phyloP scores from a whole-genome alignment of 2,797 vertebrate species.

The Decapterus maruadsi region DNA sequence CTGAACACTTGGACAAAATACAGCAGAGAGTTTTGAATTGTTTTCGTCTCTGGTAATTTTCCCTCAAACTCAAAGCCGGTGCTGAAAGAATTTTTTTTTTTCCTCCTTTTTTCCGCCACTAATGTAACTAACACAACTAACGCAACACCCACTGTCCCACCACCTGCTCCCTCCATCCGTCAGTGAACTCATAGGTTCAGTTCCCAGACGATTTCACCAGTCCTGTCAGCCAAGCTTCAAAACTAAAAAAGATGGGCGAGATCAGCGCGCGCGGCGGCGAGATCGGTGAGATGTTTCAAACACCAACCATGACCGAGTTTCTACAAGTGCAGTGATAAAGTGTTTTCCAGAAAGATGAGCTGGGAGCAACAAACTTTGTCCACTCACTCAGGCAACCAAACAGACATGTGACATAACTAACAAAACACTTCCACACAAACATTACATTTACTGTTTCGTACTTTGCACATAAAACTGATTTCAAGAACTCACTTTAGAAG shows the following conservation, averaged over 20 bases:
- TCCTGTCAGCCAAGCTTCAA: slow-evolving; percentile 8
- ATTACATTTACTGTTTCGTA: background rate
- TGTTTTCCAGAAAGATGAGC: background rate
- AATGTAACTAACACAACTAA: slow-evolving; percentile 11
- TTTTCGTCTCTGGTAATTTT: slow-evolving; percentile 32
- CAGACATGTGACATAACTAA: background rate
- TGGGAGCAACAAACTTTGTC: background rate
- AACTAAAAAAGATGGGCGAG: background rate
- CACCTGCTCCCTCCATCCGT: slow-evolving; percentile 65
- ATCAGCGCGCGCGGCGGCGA: background rate
- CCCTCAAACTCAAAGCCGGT: slow-evolving; percentile 18
- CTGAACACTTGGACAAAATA: slow-evolving; percentile 23
- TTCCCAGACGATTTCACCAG: slow-evolving; percentile 28
- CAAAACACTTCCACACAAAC: background rate
- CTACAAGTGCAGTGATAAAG: background rate
- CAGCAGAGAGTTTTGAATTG: slow-evolving; percentile 18
- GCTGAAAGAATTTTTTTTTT: background rate
- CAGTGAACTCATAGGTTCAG: slow-evolving; percentile 34
- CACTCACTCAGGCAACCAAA: background rate
- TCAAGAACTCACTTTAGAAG: background rate
- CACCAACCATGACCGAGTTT: background rate
- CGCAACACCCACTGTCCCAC: slow-evolving; percentile 23
- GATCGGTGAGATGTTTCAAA: slow-evolving; percentile 1
- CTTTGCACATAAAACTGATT: background rate
- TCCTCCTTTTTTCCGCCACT: slow-evolving; percentile 1